Evolutionary conservation across 2,888 invertebrate species (phyloP).

Genomic region (Drosophila infuscata): DNA sequence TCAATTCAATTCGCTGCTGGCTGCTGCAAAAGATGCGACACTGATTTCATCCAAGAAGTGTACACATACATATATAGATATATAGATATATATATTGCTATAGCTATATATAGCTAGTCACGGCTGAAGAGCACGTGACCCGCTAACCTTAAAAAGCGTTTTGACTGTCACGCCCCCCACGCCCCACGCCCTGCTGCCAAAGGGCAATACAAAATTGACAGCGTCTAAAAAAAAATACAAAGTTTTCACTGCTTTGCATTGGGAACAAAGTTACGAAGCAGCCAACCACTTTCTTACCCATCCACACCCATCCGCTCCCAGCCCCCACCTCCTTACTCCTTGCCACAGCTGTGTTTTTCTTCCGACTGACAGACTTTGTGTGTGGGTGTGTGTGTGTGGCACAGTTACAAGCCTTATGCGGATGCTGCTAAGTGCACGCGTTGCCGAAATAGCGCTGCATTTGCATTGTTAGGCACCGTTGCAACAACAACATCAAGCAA

Average conservation of each 20-base stretch:
- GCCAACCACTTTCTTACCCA: neutral
- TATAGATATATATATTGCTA: conserved; percentile 1
- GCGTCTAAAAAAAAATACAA: conserved; percentile 38
- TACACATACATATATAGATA: conserved; percentile 1
- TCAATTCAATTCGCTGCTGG: conserved; percentile 73
- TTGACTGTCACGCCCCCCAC: conserved; percentile 11
- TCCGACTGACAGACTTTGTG: conserved; percentile 33
- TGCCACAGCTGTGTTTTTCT: conserved; percentile 8
- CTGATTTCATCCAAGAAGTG: conserved; percentile 42
- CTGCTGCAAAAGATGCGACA: conserved; percentile 37
- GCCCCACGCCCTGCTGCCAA: conserved; percentile 45
- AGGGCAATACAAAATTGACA: conserved; percentile 78
- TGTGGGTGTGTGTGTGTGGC: conserved; percentile 15
- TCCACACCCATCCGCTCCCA: neutral
- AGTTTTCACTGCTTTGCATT: conserved; percentile 12
- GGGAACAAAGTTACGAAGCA: conserved; percentile 5
- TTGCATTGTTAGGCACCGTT: conserved; percentile 56
- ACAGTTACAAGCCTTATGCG: conserved; percentile 32
- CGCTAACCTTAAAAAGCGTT: conserved; percentile 72
- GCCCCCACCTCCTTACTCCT: neutral
- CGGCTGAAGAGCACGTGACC: conserved; percentile 71
- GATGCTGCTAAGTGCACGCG: conserved; percentile 45
- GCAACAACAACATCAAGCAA: conserved; percentile 1
- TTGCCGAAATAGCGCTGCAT: conserved; percentile 56
- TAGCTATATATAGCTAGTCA: conserved; percentile 28